These are phyloP conservation scores for Formicarius rufipectus DNA, from an alignment of 2,113 vertebrate species.

Conservation along the genomic window DNA sequence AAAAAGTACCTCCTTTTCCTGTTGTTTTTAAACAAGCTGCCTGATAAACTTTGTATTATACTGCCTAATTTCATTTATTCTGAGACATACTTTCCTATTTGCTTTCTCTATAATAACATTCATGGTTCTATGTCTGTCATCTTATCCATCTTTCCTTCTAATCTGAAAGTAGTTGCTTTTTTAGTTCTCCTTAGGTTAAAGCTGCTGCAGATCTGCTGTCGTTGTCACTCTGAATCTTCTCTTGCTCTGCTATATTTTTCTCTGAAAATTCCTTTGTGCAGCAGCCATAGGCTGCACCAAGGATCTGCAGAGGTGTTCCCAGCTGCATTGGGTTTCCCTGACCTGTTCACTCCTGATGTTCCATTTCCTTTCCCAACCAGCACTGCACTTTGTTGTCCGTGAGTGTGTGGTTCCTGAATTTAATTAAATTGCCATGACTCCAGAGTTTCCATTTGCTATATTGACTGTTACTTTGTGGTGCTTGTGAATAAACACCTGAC, in stretches of 20 bases:
- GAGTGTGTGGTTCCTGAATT: background rate
- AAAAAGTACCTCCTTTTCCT: conserved; percentile 31
- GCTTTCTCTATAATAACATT: background rate
- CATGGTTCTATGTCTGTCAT: background rate
- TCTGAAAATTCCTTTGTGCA: background rate
- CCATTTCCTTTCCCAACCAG: background rate
- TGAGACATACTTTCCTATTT: background rate
- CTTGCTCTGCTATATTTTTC: background rate
- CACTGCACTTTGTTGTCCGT: background rate
- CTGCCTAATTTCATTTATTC: background rate
- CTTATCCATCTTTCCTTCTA: background rate
- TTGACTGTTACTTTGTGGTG: background rate
- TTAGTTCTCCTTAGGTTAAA: background rate
- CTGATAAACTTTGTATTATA: background rate
- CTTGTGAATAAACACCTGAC: background rate
- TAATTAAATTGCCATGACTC: background rate
- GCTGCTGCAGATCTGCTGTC: background rate
- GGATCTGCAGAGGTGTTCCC: background rate
- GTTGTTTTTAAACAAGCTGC: background rate
- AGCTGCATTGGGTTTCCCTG: background rate
- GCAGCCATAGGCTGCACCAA: background rate
- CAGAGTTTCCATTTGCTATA: background rate
- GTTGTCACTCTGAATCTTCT: background rate
- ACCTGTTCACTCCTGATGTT: background rate
- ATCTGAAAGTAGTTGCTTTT: background rate